These are phyloP conservation scores for Hoplodrina ambigua DNA, from an alignment of 2,888 invertebrate species.

Conservation along the genomic window DNA sequence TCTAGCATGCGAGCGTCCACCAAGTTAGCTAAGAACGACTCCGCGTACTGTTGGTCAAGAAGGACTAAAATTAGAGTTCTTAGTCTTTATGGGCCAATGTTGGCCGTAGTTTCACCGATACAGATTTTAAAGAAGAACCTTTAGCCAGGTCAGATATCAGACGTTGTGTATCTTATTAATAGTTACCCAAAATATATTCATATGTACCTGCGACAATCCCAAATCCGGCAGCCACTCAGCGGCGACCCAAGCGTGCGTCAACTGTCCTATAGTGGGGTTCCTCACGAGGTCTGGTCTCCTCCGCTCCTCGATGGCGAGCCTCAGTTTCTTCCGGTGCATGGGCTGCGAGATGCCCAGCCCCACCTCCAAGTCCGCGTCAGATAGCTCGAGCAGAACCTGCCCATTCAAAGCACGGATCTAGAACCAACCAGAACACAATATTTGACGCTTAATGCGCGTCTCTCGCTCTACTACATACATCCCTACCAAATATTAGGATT, in stretches of 20 bases:
- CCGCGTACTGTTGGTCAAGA: conserved; percentile 93
- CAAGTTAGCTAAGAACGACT: conserved; percentile 96
- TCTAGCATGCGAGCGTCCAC: conserved; percentile 98
- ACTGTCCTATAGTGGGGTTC: conserved; percentile 96
- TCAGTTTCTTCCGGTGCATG: conserved; percentile 97
- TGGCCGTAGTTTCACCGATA: not conserved
- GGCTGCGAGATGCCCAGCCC: conserved; percentile 97
- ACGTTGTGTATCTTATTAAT: no score
- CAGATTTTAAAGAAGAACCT: not conserved
- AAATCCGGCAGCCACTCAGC: conserved; percentile 98
- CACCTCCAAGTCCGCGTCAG: conserved; percentile 97
- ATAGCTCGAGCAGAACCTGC: conserved; percentile 97
- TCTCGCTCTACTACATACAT: conserved; percentile 68
- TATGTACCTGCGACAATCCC: conserved; percentile 94
- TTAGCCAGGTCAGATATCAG: not conserved
- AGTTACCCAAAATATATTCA: not conserved
- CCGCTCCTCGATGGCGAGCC: conserved; percentile 98
- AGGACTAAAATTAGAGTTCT: not conserved
- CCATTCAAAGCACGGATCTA: conserved; percentile 93
- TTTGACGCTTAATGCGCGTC: conserved; percentile 89
- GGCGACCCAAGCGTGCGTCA: conserved; percentile 98
- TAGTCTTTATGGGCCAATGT: not conserved
- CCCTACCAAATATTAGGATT: conserved; percentile 43
- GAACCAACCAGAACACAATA: conserved; percentile 91
- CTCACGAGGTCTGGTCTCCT: conserved; percentile 96